A percentile compares a stretch with the other conserved stretches of the same genome.
Evolutionary conservation across 2,888 invertebrate genomes (phyloP).

Genomic region (Eumacrocentrus americanus): DNA sequence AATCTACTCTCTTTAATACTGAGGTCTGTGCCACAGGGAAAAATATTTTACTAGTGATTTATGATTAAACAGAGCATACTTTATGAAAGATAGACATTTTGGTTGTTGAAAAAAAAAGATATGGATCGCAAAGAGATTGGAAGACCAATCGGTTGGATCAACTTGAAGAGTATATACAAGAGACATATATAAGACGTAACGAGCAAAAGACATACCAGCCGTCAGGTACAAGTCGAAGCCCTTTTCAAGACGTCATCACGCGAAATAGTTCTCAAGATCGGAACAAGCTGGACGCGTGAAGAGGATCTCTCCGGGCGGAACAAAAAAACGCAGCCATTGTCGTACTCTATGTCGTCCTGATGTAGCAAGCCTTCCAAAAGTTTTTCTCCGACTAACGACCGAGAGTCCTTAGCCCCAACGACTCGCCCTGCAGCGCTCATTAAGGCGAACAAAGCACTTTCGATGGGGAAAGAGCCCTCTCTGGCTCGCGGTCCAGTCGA

Average conservation of each 20-base stretch:
- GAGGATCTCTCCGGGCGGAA: neutral
- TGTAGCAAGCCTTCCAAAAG: conserved; percentile 38
- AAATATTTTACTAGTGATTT: too few species aligned
- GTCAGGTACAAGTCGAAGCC: conserved; percentile 9
- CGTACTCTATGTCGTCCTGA: conserved; percentile 4
- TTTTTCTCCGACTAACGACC: conserved; percentile 44
- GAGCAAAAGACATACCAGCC: conserved; percentile 2
- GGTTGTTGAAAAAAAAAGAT: too few species aligned
- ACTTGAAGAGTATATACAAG: neutral
- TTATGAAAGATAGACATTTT: too few species aligned
- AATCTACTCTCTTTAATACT: conserved; percentile 2
- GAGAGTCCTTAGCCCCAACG: conserved; percentile 36
- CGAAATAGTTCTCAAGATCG: conserved; percentile 14
- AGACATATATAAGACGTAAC: neutral
- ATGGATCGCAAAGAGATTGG: too few species aligned
- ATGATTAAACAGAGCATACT: too few species aligned
- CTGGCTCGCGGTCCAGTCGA: conserved; percentile 27
- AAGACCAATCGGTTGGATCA: too few species aligned
- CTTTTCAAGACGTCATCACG: conserved; percentile 12
- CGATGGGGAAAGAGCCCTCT: conserved; percentile 35
- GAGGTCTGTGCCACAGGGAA: too few species aligned
- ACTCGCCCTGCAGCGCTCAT: conserved; percentile 40
- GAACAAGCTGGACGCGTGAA: conserved; percentile 11
- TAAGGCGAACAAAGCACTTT: conserved; percentile 46
- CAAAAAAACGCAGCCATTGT: conserved; percentile 5